These are phyloP conservation scores for Drosophila incognita DNA, from an alignment of 2,888 invertebrate species.

Conservation along the genomic window DNA sequence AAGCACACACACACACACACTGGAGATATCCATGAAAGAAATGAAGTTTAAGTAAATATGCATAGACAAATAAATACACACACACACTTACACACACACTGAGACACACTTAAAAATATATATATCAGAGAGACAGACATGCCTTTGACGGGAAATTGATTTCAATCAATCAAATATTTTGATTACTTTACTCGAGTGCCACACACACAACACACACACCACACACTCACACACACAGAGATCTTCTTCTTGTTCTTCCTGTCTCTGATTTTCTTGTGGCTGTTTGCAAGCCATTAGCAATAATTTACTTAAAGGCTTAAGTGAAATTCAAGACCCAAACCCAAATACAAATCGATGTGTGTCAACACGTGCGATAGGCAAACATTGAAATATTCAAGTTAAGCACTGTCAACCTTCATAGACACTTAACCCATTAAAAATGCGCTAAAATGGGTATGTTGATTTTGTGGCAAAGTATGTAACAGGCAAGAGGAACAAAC, in stretches of 20 bases:
- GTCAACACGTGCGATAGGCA: conserved; percentile 2
- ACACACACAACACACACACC: conserved; percentile 18
- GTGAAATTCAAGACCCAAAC: conserved; percentile 52
- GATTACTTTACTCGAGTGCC: conserved; percentile 78
- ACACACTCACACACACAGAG: conserved; percentile 1
- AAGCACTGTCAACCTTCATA: conserved; percentile 14
- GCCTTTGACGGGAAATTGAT: conserved; percentile 83
- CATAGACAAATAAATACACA: conserved; percentile 54
- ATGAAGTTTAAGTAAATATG: conserved; percentile 71
- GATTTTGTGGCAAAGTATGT: neutral
- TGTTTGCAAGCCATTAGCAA: conserved; percentile 72
- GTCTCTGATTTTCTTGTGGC: conserved; percentile 28
- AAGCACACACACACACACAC: conserved; percentile 16
- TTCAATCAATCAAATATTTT: conserved; percentile 84
- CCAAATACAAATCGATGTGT: neutral
- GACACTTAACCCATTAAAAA: neutral
- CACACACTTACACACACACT: conserved; percentile 20
- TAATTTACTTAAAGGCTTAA: conserved; percentile 77
- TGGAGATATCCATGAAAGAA: conserved; percentile 34
- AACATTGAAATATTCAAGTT: conserved; percentile 22
- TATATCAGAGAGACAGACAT: conserved; percentile 33
- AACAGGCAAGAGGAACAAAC: neutral
- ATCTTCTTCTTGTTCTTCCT: conserved; percentile 21
- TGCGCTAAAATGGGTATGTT: neutral
- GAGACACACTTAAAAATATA: conserved; percentile 1